phyloP scores from a whole-genome alignment of 2,113 vertebrate species.

The Podilymbus podiceps region DNA sequence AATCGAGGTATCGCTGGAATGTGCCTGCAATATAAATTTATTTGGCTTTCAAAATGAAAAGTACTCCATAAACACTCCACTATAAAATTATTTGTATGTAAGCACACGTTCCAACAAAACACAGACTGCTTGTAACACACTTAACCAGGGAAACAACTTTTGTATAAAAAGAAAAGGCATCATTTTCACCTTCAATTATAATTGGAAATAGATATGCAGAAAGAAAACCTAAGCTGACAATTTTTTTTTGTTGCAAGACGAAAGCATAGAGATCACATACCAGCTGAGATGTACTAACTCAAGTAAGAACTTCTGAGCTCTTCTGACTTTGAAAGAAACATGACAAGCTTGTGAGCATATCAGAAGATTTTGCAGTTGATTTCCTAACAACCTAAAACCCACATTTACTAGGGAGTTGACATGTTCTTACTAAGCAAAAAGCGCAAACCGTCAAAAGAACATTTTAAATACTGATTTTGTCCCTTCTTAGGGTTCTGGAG shows the following conservation, averaged over 20 bases:
- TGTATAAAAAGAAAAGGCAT: neutral
- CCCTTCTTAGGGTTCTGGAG: neutral
- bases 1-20: neutral
- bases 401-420: neutral
- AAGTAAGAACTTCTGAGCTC: neutral
- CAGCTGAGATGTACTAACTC: neutral
- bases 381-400: neutral
- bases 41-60: neutral
- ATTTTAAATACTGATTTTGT: neutral
- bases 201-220: neutral
- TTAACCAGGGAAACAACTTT: neutral
- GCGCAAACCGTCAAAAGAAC: neutral
- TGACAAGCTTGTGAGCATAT: neutral
- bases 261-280: neutral
- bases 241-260: neutral
- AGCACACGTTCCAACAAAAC: neutral
- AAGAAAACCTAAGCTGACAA: neutral
- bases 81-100: neutral
- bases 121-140: neutral
- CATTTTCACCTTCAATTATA: neutral
- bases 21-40: neutral
- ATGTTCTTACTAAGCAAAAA: neutral
- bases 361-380: neutral
- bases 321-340: neutral
- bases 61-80: neutral